Evolutionary conservation across 2,888 invertebrate genomes (phyloP), one percentile per base, ranked within the genome.

Genomic region (Macaria liturata): DNA sequence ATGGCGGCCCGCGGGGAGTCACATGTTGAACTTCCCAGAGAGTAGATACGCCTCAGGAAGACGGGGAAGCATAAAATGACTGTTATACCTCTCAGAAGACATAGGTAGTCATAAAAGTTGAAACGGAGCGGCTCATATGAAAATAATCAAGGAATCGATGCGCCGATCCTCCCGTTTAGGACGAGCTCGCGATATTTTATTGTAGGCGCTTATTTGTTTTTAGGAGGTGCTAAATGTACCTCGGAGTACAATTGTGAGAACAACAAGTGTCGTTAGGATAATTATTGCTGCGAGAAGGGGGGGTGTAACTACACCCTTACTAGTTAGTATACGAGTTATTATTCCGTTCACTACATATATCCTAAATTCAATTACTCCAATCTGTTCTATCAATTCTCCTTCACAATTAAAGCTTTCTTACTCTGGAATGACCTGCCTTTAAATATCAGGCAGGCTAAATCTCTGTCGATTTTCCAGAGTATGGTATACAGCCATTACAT

Each of bases 11-110:
- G 70, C 67, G 69, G 89, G 86, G 90, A 88, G 77, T 77, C 78
- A 76, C 84, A 80, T 80, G 82, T 78, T 80, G 81, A 86, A 86
- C 83, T 88, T 85, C 64, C 64, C 80, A 75, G 79, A 74, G 75
- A 81, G 81, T 83, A 84, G 81, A 83, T 82, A 83, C 80, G 75
- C 72, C 71, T 79, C 70, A 75, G 83, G 78, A 83, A 83, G 84
- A 84, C 84, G 84, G 85, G 84, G 86, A 83, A 85, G 80, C 89
- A 88, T 90, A 90, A 91, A 91, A 90, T 88, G 85, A 88, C 88
- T 91, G 87, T 88, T 91, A 91, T 88, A 80, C 85, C 87, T 82
- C 89, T 88, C 89, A 77, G 83, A 86, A 90, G 90, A 87, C 87
- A 85, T 87, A 86, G 76, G 82, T 79, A 81, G 79, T 86, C 86